Evolutionary conservation across 1,140 invertebrate species (phyloP).

Genomic region (Dreissena polymorpha): DNA sequence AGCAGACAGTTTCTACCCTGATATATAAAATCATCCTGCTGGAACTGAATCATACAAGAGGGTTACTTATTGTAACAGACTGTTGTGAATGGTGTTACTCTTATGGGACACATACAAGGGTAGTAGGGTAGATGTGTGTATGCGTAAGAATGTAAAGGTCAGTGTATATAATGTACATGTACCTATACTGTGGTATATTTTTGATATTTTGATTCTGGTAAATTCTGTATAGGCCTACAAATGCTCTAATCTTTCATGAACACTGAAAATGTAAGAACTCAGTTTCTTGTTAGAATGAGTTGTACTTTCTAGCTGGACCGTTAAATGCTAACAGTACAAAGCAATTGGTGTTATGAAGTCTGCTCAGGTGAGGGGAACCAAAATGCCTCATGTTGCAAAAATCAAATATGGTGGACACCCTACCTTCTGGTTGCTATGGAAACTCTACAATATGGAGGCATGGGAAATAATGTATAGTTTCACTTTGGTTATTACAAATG

Average conservation of each 20-base stretch:
- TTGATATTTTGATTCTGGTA: too few relatives aligned
- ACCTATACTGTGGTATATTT: too few relatives aligned
- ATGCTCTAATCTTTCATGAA: too few relatives aligned
- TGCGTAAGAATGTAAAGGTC: too few relatives aligned
- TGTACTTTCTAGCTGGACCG: too few relatives aligned
- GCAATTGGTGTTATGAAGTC: neutral
- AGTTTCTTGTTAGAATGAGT: too few relatives aligned
- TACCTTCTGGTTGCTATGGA: conserved; percentile 44
- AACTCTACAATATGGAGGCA: conserved; percentile 43
- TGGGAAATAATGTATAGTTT: conserved; percentile 47
- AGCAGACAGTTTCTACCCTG: neutral
- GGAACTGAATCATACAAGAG: neutral
- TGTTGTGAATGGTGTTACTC: neutral
- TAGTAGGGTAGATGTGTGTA: too few relatives aligned
- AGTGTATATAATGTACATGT: too few relatives aligned
- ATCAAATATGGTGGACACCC: conserved; percentile 53
- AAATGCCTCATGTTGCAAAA: conserved; percentile 6
- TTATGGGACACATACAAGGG: too few relatives aligned
- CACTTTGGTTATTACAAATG: conserved; percentile 36
- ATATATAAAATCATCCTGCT: neutral
- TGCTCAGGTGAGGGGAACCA: neutral
- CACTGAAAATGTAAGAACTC: too few relatives aligned
- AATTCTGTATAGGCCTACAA: too few relatives aligned
- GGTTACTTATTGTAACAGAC: neutral
- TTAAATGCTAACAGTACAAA: too few relatives aligned